Base-by-base conservation (phyloP, 2,888 invertebrate genomes). In the Aethes cnicana region DNA sequence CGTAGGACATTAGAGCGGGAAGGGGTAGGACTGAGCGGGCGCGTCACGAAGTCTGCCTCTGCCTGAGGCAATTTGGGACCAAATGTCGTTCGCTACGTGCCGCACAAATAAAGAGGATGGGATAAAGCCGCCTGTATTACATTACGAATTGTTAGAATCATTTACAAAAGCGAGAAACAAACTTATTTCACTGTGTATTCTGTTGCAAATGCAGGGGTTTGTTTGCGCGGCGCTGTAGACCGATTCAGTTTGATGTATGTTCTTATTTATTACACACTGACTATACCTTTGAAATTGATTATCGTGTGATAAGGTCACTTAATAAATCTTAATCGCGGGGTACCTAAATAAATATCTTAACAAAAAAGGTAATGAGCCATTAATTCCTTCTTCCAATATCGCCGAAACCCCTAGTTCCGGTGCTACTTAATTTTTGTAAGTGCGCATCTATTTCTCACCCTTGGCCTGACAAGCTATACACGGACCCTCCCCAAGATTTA, bases 71-170 rank as follows among this genome's bases (percentile, higher is more conserved):
- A 89, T 89, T 89, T 86, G 75, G 82, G 84, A 80, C 81, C 88
- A 85, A 88, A 87, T 87, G 87, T 88, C 87, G 82, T 77, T 77
- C 62, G 68, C 70, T 83, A 89, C 88, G 87, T 88, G 88, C 84
- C 77, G 68, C 70, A 84, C 85, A 84, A 84, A 86, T 86, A 87
- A 84, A 87, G 81, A 82, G 79, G 83, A 77, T 66, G 68, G 81
- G 76, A 84, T 83, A 77, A 80, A 81, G 73, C 75, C 72, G 62
- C 73, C 72, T 68, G 76, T 74, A 80, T 81, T 73, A 77, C 79
- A 74, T 71, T 67, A 72, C 69, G 71, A 75, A 75, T 72, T 72
- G 77, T 78, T 74, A 21, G 50, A 50, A 50, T 44, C 23, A 44
- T 43, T 50, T 30, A 9, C 23, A 23, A 36, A 36, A 20, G 20